phyloP scores from a whole-genome alignment of 2,797 vertebrate genomes.

The Pseudochaenichthys georgianus region DNA sequence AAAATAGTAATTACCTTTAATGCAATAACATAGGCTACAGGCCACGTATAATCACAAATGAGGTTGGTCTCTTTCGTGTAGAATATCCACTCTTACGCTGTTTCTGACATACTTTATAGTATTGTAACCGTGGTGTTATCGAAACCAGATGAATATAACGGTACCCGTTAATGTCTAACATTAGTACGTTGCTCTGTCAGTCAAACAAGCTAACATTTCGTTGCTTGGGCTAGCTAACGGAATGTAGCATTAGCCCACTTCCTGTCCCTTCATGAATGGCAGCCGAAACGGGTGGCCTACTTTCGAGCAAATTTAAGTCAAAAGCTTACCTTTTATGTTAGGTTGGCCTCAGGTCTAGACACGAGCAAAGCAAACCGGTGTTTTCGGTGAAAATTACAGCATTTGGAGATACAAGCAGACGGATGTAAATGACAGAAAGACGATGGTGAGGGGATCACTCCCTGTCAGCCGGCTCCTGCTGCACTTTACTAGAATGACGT shows the following conservation, averaged over 20 bases:
- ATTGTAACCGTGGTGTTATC: not conserved
- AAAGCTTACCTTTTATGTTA: slow-evolving; percentile 70
- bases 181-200: not conserved
- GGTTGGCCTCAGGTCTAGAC: slow-evolving; percentile 23
- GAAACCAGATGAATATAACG: not conserved
- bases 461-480: slow-evolving; percentile 69
- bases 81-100: not conserved
- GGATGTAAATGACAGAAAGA: slow-evolving; percentile 6
- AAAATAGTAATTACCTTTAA: not conserved
- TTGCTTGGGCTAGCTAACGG: slow-evolving; percentile 53
- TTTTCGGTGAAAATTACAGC: slow-evolving; percentile 45
- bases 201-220: slow-evolving; percentile 30
- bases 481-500: slow-evolving; percentile 79
- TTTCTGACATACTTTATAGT: not conserved
- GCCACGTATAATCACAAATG: slow-evolving; percentile 50
- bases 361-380: slow-evolving; percentile 13
- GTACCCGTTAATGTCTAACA: not conserved
- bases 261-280: slow-evolving; percentile 39
- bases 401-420: slow-evolving; percentile 44
- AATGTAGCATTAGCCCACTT: slow-evolving; percentile 66
- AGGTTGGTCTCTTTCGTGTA: not conserved
- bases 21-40: not conserved
- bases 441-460: slow-evolving; percentile 45
- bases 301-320: not conserved
- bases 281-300: slow-evolving; percentile 18